phyloP scores from a whole-genome alignment of 2,888 invertebrate genomes.

The Andrena chrysosceles region DNA sequence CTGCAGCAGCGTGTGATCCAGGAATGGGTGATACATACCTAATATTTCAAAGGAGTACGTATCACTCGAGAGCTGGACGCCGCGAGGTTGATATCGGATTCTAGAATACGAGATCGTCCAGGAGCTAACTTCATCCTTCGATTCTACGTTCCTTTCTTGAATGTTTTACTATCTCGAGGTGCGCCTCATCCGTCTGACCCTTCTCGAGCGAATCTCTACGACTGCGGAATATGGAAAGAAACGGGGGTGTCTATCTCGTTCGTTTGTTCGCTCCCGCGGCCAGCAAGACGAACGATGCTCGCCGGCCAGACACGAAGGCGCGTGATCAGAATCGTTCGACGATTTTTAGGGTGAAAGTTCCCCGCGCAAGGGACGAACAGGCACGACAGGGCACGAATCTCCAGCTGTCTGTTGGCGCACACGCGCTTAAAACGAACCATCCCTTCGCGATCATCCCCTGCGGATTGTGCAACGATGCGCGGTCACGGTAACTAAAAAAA shows the following conservation, averaged over 20 bases:
- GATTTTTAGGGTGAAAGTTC: conserved; percentile 56
- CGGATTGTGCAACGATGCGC: conserved; percentile 40
- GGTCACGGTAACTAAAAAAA: conserved; percentile 31
- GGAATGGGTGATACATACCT: not conserved
- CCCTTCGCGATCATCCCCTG: conserved; percentile 30
- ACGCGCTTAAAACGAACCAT: conserved; percentile 26
- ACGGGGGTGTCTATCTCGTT: not conserved
- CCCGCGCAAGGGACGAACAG: conserved; percentile 51
- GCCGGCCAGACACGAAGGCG: conserved; percentile 70
- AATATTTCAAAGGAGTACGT: not conserved
- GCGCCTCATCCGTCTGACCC: too few relatives aligned
- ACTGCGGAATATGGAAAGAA: not conserved
- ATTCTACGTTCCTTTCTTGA: not conserved
- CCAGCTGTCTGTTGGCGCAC: conserved; percentile 46
- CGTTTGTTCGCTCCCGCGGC: not conserved
- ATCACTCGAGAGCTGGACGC: not conserved
- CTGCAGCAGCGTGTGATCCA: not conserved
- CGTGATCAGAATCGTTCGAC: conserved; percentile 76
- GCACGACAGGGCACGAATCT: conserved; percentile 47
- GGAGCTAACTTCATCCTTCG: not conserved
- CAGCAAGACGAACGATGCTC: not conserved
- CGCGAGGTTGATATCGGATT: not conserved
- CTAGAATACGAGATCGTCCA: not conserved
- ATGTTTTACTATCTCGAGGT: not conserved
- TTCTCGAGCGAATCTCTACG: too few relatives aligned